These are phyloP conservation scores for Butorides virescens DNA, from an alignment of 2,113 vertebrate genomes.

Conservation along the genomic window DNA sequence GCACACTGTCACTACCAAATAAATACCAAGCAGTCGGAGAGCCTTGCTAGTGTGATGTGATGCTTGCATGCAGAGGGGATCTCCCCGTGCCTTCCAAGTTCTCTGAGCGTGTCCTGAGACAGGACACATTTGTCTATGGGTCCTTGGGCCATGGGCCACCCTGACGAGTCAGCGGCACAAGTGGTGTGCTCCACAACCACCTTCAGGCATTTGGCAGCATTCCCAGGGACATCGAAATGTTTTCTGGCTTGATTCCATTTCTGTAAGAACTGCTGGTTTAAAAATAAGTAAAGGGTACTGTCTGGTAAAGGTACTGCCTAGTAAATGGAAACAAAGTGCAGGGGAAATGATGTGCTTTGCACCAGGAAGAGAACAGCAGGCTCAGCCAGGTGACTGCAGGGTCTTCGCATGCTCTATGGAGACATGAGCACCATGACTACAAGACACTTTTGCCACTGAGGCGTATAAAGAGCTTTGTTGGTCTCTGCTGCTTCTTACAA, in stretches of 20 bases:
- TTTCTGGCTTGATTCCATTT: background rate
- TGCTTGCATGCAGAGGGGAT: background rate
- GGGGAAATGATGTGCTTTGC: background rate
- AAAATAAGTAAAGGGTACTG: background rate
- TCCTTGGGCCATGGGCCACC: background rate
- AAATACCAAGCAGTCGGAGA: background rate
- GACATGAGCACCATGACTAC: background rate
- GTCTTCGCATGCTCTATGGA: background rate
- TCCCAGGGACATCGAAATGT: background rate
- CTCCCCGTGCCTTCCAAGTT: background rate
- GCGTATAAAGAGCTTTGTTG: background rate
- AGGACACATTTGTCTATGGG: rapidly evolving
- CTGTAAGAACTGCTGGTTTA: background rate
- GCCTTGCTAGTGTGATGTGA: background rate
- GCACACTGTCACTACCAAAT: too few relatives aligned
- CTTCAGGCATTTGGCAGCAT: background rate
- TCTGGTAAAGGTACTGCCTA: background rate
- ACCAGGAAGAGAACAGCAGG: background rate
- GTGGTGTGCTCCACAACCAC: background rate
- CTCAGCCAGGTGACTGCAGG: background rate
- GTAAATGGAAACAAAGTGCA: background rate
- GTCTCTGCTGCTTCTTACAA: background rate
- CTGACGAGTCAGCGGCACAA: background rate
- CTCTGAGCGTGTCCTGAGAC: background rate
- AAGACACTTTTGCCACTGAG: background rate